phyloP scores from a whole-genome alignment of 2,888 invertebrate genomes.

The Drosophila peninsularis region DNA sequence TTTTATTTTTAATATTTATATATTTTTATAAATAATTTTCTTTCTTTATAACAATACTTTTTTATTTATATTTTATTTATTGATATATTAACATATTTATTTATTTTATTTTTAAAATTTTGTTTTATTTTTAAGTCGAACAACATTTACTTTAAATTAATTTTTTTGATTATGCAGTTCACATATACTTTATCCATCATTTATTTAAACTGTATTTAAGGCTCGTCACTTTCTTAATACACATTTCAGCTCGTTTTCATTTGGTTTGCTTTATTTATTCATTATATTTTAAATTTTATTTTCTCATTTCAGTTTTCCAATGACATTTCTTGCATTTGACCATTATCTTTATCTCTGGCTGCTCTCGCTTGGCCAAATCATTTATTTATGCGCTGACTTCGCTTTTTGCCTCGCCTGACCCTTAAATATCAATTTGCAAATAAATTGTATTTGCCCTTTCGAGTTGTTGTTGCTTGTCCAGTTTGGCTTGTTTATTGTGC shows the following conservation, averaged over 20 bases:
- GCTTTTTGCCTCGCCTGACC: constrained; percentile 56
- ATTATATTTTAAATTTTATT: not conserved
- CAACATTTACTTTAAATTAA: too few relatives aligned
- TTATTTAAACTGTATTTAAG: not conserved
- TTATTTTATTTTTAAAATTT: too few relatives aligned
- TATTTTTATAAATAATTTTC: too few relatives aligned
- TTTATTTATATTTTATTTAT: too few relatives aligned
- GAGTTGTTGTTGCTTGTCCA: constrained; percentile 29
- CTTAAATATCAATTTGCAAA: constrained; percentile 81
- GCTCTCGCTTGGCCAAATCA: constrained; percentile 15
- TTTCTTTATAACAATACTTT: too few relatives aligned
- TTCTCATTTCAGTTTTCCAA: constrained; percentile 23
- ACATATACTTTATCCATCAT: not conserved
- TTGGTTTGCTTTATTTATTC: constrained; percentile 3
- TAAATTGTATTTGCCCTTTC: constrained; percentile 71
- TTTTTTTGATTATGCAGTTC: too few relatives aligned
- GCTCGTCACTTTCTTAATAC: not conserved
- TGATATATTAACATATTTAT: too few relatives aligned
- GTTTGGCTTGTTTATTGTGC: constrained; percentile 64
- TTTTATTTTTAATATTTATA: too few relatives aligned
- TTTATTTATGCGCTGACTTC: constrained; percentile 26
- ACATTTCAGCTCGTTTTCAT: constrained; percentile 16
- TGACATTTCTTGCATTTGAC: constrained; percentile 51
- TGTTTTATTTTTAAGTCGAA: too few relatives aligned
- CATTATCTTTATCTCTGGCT: constrained; percentile 46